phyloP scores from a whole-genome alignment of 2,888 invertebrate genomes.

The Ophonus ardosiacus region DNA sequence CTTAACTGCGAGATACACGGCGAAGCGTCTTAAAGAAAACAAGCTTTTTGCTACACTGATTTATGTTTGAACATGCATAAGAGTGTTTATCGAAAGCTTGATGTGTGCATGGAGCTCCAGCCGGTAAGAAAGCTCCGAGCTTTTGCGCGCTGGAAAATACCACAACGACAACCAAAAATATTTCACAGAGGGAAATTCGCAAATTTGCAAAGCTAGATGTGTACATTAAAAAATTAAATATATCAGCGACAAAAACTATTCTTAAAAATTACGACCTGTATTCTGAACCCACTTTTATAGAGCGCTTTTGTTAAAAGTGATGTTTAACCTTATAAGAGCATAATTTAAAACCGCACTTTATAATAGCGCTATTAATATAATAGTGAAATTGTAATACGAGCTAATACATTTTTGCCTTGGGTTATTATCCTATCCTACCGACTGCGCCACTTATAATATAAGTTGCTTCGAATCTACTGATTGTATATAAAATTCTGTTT shows the following conservation, averaged over 20 bases:
- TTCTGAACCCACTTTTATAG: no score
- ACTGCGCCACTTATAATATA: no score
- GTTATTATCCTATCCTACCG: no score
- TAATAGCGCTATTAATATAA: no score
- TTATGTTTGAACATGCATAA: conserved; percentile 63
- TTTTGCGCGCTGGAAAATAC: neutral
- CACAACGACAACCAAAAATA: neutral
- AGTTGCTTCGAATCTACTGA: no score
- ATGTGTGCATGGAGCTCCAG: conserved; percentile 45
- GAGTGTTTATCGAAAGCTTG: conserved; percentile 61
- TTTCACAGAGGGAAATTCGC: neutral
- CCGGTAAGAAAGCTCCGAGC: neutral
- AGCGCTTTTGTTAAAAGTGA: no score
- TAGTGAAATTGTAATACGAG: no score
- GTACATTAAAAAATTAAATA: neutral
- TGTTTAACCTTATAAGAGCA: no score
- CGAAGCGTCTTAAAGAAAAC: conserved; percentile 59
- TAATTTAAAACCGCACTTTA: no score
- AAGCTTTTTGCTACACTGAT: conserved; percentile 62
- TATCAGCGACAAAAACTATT: neutral
- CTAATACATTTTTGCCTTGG: no score
- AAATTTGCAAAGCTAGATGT: neutral
- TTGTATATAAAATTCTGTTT: no score
- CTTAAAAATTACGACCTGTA: no score
- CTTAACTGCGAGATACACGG: conserved; percentile 48